A percentile compares a stretch with the other conserved stretches of the same genome.
Conservation (phyloP, 92 coral and sea anemone species). For the Phenganax subtilis region DNA sequence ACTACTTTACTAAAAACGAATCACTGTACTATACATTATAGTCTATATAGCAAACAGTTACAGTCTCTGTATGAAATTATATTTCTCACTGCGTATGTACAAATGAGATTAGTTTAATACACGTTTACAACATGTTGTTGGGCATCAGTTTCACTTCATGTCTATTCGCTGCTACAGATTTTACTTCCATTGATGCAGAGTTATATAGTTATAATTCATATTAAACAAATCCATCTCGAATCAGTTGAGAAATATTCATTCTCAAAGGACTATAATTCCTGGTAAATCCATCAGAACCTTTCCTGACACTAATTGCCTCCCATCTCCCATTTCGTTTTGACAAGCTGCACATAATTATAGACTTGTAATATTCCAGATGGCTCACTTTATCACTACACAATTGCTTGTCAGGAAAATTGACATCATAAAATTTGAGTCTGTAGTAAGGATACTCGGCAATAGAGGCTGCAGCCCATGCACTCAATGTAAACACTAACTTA, state of each 20-base stretch:
- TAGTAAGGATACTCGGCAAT: conserved; percentile 46
- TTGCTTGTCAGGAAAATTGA: conserved; percentile 39
- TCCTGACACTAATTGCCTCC: conserved; percentile 39
- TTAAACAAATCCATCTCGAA: background rate
- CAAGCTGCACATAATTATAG: conserved; percentile 50
- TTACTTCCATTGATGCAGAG: too few relatives aligned
- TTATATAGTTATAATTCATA: background rate
- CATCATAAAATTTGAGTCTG: conserved; percentile 54
- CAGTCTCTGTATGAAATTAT: too few relatives aligned
- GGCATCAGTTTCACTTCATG: too few relatives aligned
- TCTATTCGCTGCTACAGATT: too few relatives aligned
- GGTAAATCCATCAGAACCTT: conserved; percentile 40
- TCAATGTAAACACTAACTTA: conserved; percentile 54
- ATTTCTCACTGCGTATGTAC: too few relatives aligned
- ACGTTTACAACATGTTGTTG: too few relatives aligned
- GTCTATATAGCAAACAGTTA: too few relatives aligned
- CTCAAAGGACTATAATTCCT: conserved; percentile 14
- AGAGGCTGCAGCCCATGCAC: conserved; percentile 54
- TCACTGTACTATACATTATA: too few relatives aligned
- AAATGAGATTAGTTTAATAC: too few relatives aligned
- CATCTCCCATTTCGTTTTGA: conserved; percentile 45
- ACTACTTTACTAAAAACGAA: too few relatives aligned
- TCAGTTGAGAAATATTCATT: background rate
- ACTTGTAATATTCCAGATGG: conserved; percentile 14
- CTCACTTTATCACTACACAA: conserved; percentile 49